Conservation (phyloP, 2,888 invertebrate genomes). For the Vannuccia rotundouncinata region DNA sequence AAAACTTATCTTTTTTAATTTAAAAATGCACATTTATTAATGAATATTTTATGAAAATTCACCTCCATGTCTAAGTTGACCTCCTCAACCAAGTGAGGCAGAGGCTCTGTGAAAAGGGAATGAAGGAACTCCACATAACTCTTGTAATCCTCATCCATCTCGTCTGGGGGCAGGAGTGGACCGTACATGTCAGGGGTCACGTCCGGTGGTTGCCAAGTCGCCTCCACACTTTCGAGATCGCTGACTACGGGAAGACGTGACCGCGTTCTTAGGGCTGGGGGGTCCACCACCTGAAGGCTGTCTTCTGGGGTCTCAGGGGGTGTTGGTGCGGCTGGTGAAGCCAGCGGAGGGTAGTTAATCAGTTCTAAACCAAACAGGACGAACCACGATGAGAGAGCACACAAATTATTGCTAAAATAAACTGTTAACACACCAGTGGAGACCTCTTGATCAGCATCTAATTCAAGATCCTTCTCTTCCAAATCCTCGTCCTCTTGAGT, state of each 20-base stretch:
- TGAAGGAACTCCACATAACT: neutral
- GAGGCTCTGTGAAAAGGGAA: neutral
- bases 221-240: neutral
- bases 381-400: too few relatives aligned
- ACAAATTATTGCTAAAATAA: too few relatives aligned
- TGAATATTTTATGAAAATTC: too few relatives aligned
- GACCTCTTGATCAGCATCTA: neutral
- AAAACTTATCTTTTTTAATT: too few relatives aligned
- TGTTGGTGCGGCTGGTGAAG: neutral
- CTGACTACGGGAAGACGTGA: neutral
- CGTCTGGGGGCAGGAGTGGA: neutral
- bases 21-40: too few relatives aligned
- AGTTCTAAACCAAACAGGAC: too few relatives aligned
- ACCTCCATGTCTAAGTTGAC: neutral
- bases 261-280: neutral
- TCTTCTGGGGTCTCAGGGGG: neutral
- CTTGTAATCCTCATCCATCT: neutral
- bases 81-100: neutral
- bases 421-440: neutral
- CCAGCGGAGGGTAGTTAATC: too few relatives aligned
- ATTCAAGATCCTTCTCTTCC: neutral
- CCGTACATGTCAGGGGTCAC: conserved; percentile 13
- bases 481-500: conserved; percentile 17
- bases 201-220: neutral
- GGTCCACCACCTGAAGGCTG: neutral